phyloP scores from a whole-genome alignment of 1,140 invertebrate species.

The Himalopsyche phryganea region DNA sequence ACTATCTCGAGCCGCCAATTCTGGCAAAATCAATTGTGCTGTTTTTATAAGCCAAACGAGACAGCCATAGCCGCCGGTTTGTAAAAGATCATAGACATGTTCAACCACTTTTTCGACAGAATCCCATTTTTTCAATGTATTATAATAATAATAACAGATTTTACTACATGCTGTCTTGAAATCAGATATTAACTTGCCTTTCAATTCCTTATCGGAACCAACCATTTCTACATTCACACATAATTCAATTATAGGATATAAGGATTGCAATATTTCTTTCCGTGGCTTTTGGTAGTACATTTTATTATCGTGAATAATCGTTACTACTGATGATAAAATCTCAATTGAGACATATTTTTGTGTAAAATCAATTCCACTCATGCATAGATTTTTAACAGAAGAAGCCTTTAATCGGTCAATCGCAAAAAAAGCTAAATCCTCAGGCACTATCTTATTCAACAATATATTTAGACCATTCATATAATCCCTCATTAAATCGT shows the following conservation, averaged over 20 bases:
- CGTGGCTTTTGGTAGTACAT: neutral
- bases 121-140: slow-evolving; percentile 3
- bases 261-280: neutral
- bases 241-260: too few relatives aligned
- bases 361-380: neutral
- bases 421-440: neutral
- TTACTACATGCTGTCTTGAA: slow-evolving; percentile 19
- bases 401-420: slow-evolving; percentile 6
- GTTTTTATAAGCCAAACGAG: slow-evolving; percentile 21
- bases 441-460: neutral
- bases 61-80: slow-evolving; percentile 26
- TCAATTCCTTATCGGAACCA: slow-evolving; percentile 6
- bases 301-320: slow-evolving; percentile 14
- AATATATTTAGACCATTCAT: slow-evolving; percentile 10
- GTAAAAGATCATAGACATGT: slow-evolving; percentile 19
- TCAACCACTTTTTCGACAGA: slow-evolving; percentile 1
- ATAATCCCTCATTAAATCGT: slow-evolving; percentile 13
- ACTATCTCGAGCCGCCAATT: slow-evolving; percentile 5
- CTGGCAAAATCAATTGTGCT: slow-evolving; percentile 8
- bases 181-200: slow-evolving; percentile 22
- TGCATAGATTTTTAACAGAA: too few relatives aligned
- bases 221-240: too few relatives aligned
- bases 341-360: slow-evolving; percentile 29
- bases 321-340: slow-evolving; percentile 13
- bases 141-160: slow-evolving; percentile 24